phyloP scores from a whole-genome alignment of 2,888 invertebrate genomes.

The Euzetes globulus region DNA sequence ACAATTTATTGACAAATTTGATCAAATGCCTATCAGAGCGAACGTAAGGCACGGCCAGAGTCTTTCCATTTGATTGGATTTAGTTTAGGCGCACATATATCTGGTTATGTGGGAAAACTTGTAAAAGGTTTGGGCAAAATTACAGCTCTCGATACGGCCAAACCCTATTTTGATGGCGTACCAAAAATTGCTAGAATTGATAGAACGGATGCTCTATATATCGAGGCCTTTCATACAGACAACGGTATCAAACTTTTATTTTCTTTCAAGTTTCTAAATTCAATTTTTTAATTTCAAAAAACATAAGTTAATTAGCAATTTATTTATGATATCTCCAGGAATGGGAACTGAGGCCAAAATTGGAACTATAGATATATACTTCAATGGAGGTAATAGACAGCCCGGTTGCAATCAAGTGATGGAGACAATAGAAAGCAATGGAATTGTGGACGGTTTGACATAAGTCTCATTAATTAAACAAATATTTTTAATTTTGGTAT shows the following conservation, averaged over 20 bases:
- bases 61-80: constrained; percentile 2
- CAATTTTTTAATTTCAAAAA: not conserved
- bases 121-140: not conserved
- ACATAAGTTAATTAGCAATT: not conserved
- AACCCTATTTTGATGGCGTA: constrained; percentile 1
- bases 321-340: not conserved
- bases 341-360: not conserved
- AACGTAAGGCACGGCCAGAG: not conserved
- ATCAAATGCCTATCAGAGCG: not conserved
- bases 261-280: not conserved
- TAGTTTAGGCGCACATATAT: constrained; percentile 3
- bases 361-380: not conserved
- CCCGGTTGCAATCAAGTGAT: constrained; percentile 6
- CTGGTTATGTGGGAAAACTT: not conserved
- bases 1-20: not conserved
- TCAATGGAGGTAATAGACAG: not conserved
- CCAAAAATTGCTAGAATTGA: not conserved
- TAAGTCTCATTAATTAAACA: not conserved
- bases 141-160: not conserved
- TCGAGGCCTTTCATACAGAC: not conserved
- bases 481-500: not conserved
- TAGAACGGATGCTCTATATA: not conserved
- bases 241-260: not conserved
- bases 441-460: not conserved
- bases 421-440: not conserved